Evolutionary conservation across 2,888 invertebrate genomes (phyloP).

Genomic region (Xylophagus ater): DNA sequence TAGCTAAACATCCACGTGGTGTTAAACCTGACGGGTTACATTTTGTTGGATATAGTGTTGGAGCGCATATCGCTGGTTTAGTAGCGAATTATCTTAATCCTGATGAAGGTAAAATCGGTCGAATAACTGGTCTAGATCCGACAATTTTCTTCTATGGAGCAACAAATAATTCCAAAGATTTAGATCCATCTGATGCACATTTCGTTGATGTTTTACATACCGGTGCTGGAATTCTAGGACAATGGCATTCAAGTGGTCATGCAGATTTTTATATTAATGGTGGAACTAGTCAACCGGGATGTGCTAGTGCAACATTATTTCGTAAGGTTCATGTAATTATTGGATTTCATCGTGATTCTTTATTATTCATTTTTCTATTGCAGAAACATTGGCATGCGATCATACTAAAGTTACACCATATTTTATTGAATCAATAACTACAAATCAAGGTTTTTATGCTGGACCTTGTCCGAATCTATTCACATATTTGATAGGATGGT

Average conservation of each 20-base stretch:
- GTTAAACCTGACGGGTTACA: constrained; percentile 64
- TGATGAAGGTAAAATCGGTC: constrained; percentile 62
- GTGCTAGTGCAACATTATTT: constrained; percentile 68
- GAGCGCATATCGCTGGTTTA: constrained; percentile 74
- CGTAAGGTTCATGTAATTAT: constrained; percentile 52
- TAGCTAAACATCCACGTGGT: constrained; percentile 66
- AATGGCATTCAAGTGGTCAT: constrained; percentile 82
- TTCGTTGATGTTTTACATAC: constrained; percentile 79
- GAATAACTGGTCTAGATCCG: constrained; percentile 78
- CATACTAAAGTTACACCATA: constrained; percentile 85
- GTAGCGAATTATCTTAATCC: constrained; percentile 61
- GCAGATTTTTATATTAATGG: constrained; percentile 85
- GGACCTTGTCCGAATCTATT: constrained; percentile 72
- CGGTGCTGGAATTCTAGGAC: constrained; percentile 76
- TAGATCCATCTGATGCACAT: constrained; percentile 69
- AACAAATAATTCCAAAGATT: constrained; percentile 63
- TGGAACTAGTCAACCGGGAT: constrained; percentile 76
- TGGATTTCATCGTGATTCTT: not conserved
- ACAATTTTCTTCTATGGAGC: constrained; percentile 80
- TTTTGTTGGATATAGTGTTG: constrained; percentile 77
- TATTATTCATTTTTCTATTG: not conserved
- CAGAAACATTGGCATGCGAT: constrained; percentile 78
- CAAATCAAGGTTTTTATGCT: constrained; percentile 70
- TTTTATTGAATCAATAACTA: constrained; percentile 79
- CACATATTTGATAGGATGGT: constrained; percentile 76